Conservation (phyloP, 1,140 invertebrate genomes). For the Drosophila kurseongensis region DNA sequence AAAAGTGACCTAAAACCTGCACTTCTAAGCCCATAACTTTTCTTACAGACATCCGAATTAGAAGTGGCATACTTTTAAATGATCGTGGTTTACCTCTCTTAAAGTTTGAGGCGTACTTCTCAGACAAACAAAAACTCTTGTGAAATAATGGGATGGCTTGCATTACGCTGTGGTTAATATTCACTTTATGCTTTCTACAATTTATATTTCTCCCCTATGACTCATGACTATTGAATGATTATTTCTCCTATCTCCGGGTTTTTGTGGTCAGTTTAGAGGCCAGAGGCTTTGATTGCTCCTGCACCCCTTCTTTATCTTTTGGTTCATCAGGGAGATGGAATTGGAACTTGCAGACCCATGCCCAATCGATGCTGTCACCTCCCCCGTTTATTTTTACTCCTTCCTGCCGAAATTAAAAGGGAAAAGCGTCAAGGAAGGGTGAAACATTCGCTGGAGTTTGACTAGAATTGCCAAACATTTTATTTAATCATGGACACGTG, state of each 20-base stretch:
- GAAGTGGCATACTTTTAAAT: no score
- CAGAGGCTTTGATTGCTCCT: slow-evolving; percentile 2
- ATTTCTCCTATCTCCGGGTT: slow-evolving; percentile 3
- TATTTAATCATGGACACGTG: slow-evolving; percentile 76
- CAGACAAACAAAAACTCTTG: no score
- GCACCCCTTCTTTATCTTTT: background rate
- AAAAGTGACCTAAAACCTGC: no score
- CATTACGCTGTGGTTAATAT: no score
- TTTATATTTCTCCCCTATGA: background rate
- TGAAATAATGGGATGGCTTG: no score
- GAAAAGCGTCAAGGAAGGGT: background rate
- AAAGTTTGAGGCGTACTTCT: no score
- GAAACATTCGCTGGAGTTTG: slow-evolving; percentile 9
- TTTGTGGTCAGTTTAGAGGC: slow-evolving; percentile 22
- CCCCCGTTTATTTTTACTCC: slow-evolving; percentile 3
- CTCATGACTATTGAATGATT: background rate
- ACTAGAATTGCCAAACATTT: slow-evolving; percentile 65
- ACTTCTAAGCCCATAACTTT: no score
- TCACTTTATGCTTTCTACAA: background rate
- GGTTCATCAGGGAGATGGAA: background rate
- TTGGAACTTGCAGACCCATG: background rate
- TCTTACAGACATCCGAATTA: no score
- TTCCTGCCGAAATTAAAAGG: background rate
- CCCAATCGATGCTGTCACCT: slow-evolving; percentile 35
- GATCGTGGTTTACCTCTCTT: no score